Evolutionary conservation across 2,888 invertebrate species (phyloP).

Genomic region (Trisateles emortualis): DNA sequence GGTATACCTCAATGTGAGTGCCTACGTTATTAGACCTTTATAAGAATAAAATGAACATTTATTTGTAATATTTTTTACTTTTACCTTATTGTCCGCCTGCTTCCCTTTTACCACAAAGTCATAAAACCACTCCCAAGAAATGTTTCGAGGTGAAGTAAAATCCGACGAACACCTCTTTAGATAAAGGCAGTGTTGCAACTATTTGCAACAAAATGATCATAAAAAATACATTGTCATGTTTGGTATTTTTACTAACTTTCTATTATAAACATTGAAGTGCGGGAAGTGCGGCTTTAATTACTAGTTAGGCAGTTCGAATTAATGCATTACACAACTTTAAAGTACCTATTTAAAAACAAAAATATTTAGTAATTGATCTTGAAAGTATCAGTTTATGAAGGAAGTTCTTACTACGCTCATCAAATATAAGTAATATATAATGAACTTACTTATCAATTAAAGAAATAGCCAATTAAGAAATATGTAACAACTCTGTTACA

Average conservation of each 20-base stretch:
- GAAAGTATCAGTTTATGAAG: not conserved
- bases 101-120: constrained; percentile 13
- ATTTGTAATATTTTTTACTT: constrained; percentile 6
- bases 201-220: not conserved
- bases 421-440: constrained; percentile 23
- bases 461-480: constrained; percentile 33
- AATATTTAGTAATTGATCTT: not conserved
- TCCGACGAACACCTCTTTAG: not conserved
- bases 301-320: not conserved
- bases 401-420: not conserved
- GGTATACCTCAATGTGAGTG: constrained; percentile 9
- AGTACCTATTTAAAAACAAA: constrained; percentile 1
- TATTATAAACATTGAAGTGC: too few relatives aligned
- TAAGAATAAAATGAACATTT: constrained; percentile 18
- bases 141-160: constrained; percentile 20
- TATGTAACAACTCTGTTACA: constrained; percentile 23
- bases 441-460: constrained; percentile 40
- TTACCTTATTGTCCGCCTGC: not conserved
- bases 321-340: not conserved
- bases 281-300: not conserved
- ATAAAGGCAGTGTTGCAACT: not conserved
- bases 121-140: constrained; percentile 27
- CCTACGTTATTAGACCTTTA: constrained; percentile 20
- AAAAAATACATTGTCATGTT: too few relatives aligned
- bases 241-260: too few relatives aligned